These are phyloP conservation scores for Chrysodeixis includens DNA, from an alignment of 2,888 invertebrate genomes.

Conservation along the genomic window DNA sequence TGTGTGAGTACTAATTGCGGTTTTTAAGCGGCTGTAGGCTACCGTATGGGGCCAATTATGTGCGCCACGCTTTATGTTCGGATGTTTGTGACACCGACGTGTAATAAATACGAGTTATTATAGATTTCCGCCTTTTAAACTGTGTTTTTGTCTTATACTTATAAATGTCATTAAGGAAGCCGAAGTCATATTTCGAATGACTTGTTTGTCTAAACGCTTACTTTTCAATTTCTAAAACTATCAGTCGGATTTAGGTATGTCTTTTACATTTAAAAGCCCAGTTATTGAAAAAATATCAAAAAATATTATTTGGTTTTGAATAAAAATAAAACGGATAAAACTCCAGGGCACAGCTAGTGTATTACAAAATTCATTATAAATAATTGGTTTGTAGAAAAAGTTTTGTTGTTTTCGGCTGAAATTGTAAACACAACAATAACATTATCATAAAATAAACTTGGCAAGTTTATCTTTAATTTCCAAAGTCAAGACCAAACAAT, in stretches of 20 bases:
- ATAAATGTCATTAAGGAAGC: too few species aligned
- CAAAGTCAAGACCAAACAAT: neutral
- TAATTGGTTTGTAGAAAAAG: neutral
- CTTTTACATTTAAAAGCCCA: too few species aligned
- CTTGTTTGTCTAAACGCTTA: too few species aligned
- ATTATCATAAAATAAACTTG: slow-evolving; percentile 1
- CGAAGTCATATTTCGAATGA: too few species aligned
- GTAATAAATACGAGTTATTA: slow-evolving; percentile 17
- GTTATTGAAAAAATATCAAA: too few species aligned
- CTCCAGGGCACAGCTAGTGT: neutral
- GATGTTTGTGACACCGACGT: slow-evolving; percentile 41
- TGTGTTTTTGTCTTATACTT: too few species aligned
- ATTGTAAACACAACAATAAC: slow-evolving; percentile 4
- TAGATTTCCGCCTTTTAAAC: neutral
- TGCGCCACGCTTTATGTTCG: slow-evolving; percentile 56
- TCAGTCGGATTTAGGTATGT: too few species aligned
- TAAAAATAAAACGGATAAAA: too few species aligned
- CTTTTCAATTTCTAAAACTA: too few species aligned
- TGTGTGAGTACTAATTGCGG: slow-evolving; percentile 61
- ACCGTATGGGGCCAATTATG: slow-evolving; percentile 64
- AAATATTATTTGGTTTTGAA: too few species aligned
- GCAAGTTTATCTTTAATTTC: neutral
- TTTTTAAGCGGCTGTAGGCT: slow-evolving; percentile 51
- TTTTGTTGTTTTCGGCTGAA: neutral
- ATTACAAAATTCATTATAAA: neutral